These are phyloP conservation scores for Clarias fuscus DNA, from an alignment of 2,797 vertebrate genomes.

Conservation along the genomic window DNA sequence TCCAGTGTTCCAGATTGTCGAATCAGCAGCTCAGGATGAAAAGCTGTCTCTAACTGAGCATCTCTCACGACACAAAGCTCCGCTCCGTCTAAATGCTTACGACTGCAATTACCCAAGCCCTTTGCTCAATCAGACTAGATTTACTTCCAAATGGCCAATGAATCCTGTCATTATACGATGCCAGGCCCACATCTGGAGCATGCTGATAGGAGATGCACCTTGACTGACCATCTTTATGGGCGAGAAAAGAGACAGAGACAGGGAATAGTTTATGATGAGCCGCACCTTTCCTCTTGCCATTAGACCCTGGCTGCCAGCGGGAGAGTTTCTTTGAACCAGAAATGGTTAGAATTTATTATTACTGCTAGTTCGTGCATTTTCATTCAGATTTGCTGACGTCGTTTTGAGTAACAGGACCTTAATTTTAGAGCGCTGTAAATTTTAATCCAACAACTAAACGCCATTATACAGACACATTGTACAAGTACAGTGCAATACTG, in stretches of 20 bases:
- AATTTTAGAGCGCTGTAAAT: background rate
- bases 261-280: constrained; percentile 2
- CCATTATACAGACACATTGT: background rate
- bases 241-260: background rate
- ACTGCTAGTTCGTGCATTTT: background rate
- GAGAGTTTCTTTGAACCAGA: background rate
- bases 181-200: constrained; percentile 29
- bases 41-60: background rate
- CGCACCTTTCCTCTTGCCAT: background rate
- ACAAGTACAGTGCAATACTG: background rate
- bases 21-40: constrained; percentile 26
- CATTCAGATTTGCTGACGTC: background rate
- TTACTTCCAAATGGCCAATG: constrained; percentile 19
- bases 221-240: constrained; percentile 18
- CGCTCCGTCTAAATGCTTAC: constrained; percentile 14
- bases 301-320: background rate
- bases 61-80: background rate
- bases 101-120: constrained; percentile 11
- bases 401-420: background rate
- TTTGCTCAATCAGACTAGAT: constrained; percentile 16
- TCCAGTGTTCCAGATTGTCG: background rate
- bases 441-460: background rate
- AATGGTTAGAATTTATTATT: background rate
- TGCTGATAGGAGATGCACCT: constrained; percentile 32
- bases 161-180: constrained; percentile 11